Conservation (phyloP, 30 jellyfish, hydroid and myxozoan genomes). For the Haliclystus octoradiatus region DNA sequence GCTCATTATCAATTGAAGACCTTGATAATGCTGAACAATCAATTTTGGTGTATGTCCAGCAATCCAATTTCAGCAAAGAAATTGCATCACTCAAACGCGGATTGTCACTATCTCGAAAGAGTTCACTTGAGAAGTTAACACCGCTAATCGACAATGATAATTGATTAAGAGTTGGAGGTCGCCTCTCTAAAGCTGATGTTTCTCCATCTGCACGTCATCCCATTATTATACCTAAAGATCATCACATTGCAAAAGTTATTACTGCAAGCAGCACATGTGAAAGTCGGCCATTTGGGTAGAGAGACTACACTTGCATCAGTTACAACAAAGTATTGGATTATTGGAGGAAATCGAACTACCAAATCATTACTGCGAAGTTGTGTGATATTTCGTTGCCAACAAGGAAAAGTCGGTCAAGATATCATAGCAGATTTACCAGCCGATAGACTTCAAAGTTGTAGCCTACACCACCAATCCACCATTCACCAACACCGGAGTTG, state of each 20-base stretch:
- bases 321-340: too few relatives aligned
- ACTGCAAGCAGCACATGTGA: too few relatives aligned
- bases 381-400: too few relatives aligned
- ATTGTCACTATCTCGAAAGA: neutral
- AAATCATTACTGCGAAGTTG: too few relatives aligned
- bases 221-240: slow-evolving; percentile 38
- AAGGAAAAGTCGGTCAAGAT: slow-evolving; percentile 4
- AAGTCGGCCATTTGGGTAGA: too few relatives aligned
- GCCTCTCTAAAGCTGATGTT: slow-evolving; percentile 15
- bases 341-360: too few relatives aligned
- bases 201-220: slow-evolving; percentile 13
- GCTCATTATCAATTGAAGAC: slow-evolving; percentile 6
- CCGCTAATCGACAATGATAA: slow-evolving; percentile 9
- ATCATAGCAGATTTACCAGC: slow-evolving; percentile 49
- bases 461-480: slow-evolving; percentile 54
- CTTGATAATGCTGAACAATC: slow-evolving; percentile 12
- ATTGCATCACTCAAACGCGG: slow-evolving; percentile 6
- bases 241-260: too few relatives aligned
- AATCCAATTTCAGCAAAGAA: slow-evolving; percentile 9
- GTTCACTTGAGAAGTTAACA: slow-evolving; percentile 8
- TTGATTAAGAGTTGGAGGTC: slow-evolving; percentile 33
- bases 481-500: slow-evolving; percentile 35
- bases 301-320: too few relatives aligned
- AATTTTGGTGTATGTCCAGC: slow-evolving; percentile 18
- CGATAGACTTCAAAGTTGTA: slow-evolving; percentile 26